Conservation (phyloP, 2,797 vertebrate genomes). For the Ctenopoma multispine region DNA sequence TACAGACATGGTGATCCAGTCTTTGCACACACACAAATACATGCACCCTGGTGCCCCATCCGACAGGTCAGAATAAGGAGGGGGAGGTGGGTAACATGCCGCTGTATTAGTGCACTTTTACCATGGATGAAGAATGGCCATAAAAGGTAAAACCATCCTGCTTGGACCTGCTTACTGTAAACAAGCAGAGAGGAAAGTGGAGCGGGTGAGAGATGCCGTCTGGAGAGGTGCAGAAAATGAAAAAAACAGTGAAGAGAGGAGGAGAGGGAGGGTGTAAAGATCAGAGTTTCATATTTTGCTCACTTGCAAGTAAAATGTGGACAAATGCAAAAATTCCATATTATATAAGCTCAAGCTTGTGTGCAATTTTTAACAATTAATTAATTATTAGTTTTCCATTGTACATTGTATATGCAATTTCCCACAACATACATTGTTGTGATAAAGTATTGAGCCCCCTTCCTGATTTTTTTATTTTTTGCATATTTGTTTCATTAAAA, state of each 20-base stretch:
- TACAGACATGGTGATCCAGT: conserved; percentile 32
- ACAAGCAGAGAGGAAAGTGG: conserved; percentile 81
- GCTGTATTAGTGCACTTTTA: conserved; percentile 86
- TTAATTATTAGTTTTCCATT: not conserved
- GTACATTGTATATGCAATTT: not conserved
- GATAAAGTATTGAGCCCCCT: no score
- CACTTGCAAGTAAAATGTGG: not conserved
- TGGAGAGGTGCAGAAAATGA: conserved; percentile 69
- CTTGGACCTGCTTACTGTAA: conserved; percentile 90
- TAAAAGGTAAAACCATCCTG: conserved; percentile 89
- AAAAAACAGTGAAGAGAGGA: conserved; percentile 36
- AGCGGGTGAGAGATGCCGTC: conserved; percentile 73
- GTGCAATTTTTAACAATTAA: not conserved
- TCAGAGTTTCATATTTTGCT: conserved; percentile 1
- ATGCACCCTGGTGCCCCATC: conserved; percentile 62
- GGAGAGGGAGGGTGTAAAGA: conserved; percentile 6
- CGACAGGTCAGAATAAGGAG: conserved; percentile 71
- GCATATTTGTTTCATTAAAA: no score
- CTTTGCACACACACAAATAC: conserved; percentile 19
- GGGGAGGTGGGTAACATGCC: conserved; percentile 64
- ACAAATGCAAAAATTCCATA: not conserved
- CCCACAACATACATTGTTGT: not conserved
- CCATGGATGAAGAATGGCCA: conserved; percentile 90
- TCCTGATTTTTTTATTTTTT: no score
- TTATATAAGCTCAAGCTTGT: not conserved